Evolutionary conservation across 2,888 invertebrate genomes (phyloP).

Genomic region (Sarcophaga variegata): DNA sequence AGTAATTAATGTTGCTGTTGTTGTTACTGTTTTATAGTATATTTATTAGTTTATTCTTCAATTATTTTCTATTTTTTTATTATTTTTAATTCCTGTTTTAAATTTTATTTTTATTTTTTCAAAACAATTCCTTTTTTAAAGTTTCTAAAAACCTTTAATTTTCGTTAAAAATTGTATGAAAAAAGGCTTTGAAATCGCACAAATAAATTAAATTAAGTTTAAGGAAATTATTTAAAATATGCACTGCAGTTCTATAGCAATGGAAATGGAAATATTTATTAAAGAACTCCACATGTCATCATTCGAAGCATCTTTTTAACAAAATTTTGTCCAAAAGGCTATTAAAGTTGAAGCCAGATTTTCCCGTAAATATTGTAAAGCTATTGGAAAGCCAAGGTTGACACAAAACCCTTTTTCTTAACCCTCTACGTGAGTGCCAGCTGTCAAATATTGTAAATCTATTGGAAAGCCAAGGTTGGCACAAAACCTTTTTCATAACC

Average conservation of each 20-base stretch:
- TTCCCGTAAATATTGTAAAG: no score
- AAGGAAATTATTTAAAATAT: no score
- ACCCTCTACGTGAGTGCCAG: no score
- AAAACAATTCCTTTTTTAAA: constrained; percentile 49
- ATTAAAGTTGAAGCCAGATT: background rate
- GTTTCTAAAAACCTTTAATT: constrained; percentile 30
- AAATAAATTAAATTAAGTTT: no score
- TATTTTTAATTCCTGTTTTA: constrained; percentile 27
- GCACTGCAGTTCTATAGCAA: no score
- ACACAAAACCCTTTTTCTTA: no score
- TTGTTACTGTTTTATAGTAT: constrained; percentile 11
- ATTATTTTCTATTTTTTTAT: constrained; percentile 46
- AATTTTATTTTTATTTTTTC: constrained; percentile 30
- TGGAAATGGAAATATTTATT: no score
- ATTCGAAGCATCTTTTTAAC: background rate
- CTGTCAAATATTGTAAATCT: no score
- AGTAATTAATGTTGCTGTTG: constrained; percentile 63
- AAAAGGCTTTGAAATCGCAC: background rate
- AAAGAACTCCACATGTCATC: no score
- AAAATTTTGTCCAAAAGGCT: background rate
- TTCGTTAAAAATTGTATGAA: constrained; percentile 36
- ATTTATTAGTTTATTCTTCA: constrained; percentile 41
- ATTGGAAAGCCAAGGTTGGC: no score
- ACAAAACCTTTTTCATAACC: no score
- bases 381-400: no score